phyloP scores from a whole-genome alignment of 1,140 invertebrate genomes.

The Sweltsa coloradensis region DNA sequence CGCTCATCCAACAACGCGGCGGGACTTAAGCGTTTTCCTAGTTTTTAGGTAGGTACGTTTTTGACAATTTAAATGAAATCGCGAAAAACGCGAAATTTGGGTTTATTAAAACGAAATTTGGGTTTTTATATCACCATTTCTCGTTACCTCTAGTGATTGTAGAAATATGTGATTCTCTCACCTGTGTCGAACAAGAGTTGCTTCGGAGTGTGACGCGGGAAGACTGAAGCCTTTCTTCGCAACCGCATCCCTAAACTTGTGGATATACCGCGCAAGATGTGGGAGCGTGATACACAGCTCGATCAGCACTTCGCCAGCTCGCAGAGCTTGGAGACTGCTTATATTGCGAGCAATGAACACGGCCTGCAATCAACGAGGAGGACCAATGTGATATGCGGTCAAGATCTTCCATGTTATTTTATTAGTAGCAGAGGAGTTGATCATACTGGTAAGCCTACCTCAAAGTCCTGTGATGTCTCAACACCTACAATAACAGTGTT shows the following conservation, averaged over 20 bases:
- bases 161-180: too few relatives aligned
- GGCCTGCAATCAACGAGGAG: slow-evolving; percentile 27
- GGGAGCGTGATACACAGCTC: slow-evolving; percentile 64
- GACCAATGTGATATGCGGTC: too few relatives aligned
- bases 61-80: too few relatives aligned
- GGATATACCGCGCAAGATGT: slow-evolving; percentile 59
- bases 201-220: slow-evolving; percentile 58
- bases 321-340: slow-evolving; percentile 47
- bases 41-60: too few relatives aligned
- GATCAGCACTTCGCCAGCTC: slow-evolving; percentile 66
- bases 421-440: background rate
- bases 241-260: slow-evolving; percentile 53
- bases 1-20: too few relatives aligned
- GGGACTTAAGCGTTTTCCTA: too few relatives aligned
- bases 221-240: slow-evolving; percentile 50
- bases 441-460: slow-evolving; percentile 11
- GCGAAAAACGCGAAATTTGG: too few relatives aligned
- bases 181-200: slow-evolving; percentile 49
- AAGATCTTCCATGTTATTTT: too few relatives aligned
- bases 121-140: too few relatives aligned
- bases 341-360: slow-evolving; percentile 37
- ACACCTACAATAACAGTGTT: slow-evolving; percentile 8
- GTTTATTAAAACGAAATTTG: too few relatives aligned
- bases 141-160: too few relatives aligned
- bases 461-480: slow-evolving; percentile 17